A percentile compares a stretch with the other conserved stretches of the same genome.
Conservation (phyloP, 2,888 invertebrate species). For the Leptinotarsa tumamoca region DNA sequence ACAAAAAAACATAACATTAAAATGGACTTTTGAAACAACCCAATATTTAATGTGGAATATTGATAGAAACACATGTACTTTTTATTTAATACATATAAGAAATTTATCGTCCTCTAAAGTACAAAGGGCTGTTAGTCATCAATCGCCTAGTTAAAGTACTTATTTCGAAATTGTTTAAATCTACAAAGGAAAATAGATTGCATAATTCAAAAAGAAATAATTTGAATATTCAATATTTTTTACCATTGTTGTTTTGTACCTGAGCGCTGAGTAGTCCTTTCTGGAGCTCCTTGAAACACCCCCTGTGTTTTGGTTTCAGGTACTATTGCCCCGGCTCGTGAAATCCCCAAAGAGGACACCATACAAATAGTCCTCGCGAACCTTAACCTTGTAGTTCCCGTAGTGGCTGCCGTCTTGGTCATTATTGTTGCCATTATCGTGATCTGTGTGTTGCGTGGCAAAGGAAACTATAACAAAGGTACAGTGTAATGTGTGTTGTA, state of each 20-base stretch:
- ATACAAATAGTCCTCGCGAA: conserved; percentile 90
- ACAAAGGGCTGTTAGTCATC: no score
- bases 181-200: not conserved
- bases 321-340: conserved; percentile 93
- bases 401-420: conserved; percentile 91
- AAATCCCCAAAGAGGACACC: conserved; percentile 86
- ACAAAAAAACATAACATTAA: no score
- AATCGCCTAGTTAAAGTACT: not conserved
- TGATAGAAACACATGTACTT: no score
- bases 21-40: no score
- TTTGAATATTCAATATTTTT: conserved; percentile 36
- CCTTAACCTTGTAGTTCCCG: conserved; percentile 93
- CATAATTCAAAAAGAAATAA: conserved; percentile 22
- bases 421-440: conserved; percentile 94
- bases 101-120: no score
- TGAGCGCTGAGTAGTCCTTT: conserved; percentile 40
- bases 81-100: no score
- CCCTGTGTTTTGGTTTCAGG: conserved; percentile 78
- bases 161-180: not conserved
- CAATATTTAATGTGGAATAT: no score
- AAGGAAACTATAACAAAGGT: conserved; percentile 88
- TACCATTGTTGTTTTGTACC: conserved; percentile 37
- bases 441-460: conserved; percentile 90
- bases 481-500: conserved; percentile 58
- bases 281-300: conserved; percentile 48